Evolutionary conservation across 2,888 invertebrate genomes (phyloP), one percentile per base, ranked within the genome.

Genomic region (Diplazon laetatorius): DNA sequence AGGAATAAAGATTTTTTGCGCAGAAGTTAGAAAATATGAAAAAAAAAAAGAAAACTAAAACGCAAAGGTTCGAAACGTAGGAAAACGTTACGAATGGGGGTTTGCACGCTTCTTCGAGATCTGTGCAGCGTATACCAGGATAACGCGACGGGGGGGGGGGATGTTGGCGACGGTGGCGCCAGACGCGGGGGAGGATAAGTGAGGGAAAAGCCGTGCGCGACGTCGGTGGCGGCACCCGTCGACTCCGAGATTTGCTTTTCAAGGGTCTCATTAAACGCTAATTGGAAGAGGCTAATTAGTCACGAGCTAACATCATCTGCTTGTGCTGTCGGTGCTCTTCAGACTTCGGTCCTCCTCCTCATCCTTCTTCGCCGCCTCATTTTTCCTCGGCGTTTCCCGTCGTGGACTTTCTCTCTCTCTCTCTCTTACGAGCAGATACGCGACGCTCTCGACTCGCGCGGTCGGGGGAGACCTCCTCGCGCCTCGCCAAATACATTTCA

Each of bases 251-350:
- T 83, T 83, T 80, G 78, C 82, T 82, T 82, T 84, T 83, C 78
- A 81, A 80, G 81, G 79, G 83, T 80, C 83, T 83, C 84, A 81
- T 84, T 84, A 84, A 84, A 84, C 82, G 80, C 82, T 84, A 84
- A 83, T 84, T 83, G 82, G 82, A 59, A 83, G 80, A 77, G 78
- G 82, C 83, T 83, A 83, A 83, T 84, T 84, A 83, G 84, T 83
- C 83, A 80, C 80, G 78, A 81, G 78, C 74, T 77, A 82, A 80
- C 81, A 71, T 80, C 76, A 66, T 81, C 73, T 66, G 79, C 73
- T 75, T 70, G 70, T 65, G 66, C 69, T 42, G 60, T 39, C 60
- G 65, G 66, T 62, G 68, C 60, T 52, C 46, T n/a, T n/a, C 48
- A 72, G 69, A 66, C 72, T 68, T 55, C 30, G 62, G 42, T 57